Evolutionary conservation across 2,797 vertebrate genomes (phyloP), one percentile per base, ranked within the genome.

Genomic region (Sciurus carolinensis): DNA sequence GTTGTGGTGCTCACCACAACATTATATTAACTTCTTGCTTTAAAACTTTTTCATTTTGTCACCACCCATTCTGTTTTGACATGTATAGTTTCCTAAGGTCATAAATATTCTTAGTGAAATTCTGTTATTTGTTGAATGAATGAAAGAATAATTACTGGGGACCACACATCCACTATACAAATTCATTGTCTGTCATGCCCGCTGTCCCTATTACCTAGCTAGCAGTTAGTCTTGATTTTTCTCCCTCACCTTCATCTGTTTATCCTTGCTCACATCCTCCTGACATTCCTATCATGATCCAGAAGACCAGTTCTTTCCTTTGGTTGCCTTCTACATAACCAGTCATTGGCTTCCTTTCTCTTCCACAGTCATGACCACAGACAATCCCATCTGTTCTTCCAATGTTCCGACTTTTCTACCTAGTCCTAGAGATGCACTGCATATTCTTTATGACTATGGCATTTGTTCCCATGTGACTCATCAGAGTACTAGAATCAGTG

Each of bases 121-220:
- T 84, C 62, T 87, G 42, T 77, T 85, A 36, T 69, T 93, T 92
- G n/a, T 52, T 90, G 39, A 96, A 77, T 91, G n/a, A 91, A 77
- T 91, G 79, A 95, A 91, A 88, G 30, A 82, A 95, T 64, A 59
- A 93, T 94, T 84, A 84, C 72, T 26, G 2, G 47, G 66, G 62
- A 72, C 26, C 81, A 84, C 85, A 84, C 73, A 26, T 90, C 44
- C 8, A 47, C 39, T 54, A 33, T 10, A 71, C 64, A 76, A 44
- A 82, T 39, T 64, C 67, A 59, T 94, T 89, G 66, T 89, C 90
- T 76, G 54, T 66, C 79, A 42, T 33, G 50, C 10, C 52, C 42
- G 42, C 50, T 72, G 22, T 87, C 84, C 47, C 82, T 82, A 42
- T 47, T 76, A 47, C 28, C 77, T 90, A 28, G 2, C 18, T 75